These are phyloP conservation scores for Dendroctonus ponderosae DNA, from an alignment of 1,140 invertebrate genomes.

Conservation along the genomic window DNA sequence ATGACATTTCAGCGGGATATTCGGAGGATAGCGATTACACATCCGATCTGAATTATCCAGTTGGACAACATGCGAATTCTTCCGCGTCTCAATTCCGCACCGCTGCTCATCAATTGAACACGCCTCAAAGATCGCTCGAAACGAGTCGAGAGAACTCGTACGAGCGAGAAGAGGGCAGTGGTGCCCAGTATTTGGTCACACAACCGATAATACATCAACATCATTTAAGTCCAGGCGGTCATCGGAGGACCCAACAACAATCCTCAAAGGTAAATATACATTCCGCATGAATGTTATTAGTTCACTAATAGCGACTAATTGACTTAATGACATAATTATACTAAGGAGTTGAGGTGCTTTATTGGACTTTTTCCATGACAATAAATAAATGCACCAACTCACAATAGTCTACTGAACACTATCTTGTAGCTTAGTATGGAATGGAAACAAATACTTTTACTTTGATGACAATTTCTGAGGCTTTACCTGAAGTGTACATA, in stretches of 20 bases:
- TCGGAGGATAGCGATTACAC: slow-evolving; percentile 98
- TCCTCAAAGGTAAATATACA: slow-evolving; percentile 10
- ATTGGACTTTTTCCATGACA: too few relatives aligned
- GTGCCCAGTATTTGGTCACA: slow-evolving; percentile 42
- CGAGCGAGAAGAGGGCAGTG: slow-evolving; percentile 67
- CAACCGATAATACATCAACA: slow-evolving; percentile 38
- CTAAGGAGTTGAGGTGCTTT: too few relatives aligned
- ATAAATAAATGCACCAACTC: too few relatives aligned
- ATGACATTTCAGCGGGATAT: slow-evolving; percentile 77
- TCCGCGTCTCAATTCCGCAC: slow-evolving; percentile 80
- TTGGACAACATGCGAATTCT: slow-evolving; percentile 82
- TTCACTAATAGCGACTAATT: too few relatives aligned
- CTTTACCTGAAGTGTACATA: too few relatives aligned
- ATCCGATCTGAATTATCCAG: slow-evolving; percentile 92
- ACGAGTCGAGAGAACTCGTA: slow-evolving; percentile 81
- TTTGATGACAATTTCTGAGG: too few relatives aligned
- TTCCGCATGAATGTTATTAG: too few relatives aligned
- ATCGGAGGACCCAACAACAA: slow-evolving; percentile 38
- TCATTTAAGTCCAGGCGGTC: slow-evolving; percentile 45
- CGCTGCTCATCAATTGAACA: slow-evolving; percentile 73
- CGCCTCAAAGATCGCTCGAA: slow-evolving; percentile 75
- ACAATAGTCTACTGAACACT: too few relatives aligned
- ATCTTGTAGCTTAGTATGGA: too few relatives aligned
- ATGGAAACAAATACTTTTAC: too few relatives aligned
- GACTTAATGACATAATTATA: too few relatives aligned